A percentile compares a stretch with the other conserved stretches of the same genome.
Conservation (phyloP, 2,888 invertebrate genomes). For the Troides aeacus region DNA sequence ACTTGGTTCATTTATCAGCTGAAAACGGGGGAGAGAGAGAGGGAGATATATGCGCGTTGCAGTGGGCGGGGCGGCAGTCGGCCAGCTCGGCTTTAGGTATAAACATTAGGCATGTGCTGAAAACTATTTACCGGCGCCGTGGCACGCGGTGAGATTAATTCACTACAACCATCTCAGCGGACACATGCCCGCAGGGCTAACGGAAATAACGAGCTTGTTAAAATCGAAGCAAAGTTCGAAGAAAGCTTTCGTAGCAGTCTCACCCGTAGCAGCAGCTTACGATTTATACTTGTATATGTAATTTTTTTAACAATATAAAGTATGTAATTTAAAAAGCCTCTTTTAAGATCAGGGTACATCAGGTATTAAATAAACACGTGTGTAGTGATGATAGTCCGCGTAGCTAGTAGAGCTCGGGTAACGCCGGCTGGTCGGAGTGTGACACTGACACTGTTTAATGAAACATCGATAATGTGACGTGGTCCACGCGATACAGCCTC, state of each 20-base stretch:
- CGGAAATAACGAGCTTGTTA: too few species aligned
- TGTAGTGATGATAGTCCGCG: too few species aligned
- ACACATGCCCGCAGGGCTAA: too few species aligned
- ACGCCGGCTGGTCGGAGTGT: neutral
- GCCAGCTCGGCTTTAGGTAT: slow-evolving; percentile 27
- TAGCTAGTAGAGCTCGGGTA: neutral
- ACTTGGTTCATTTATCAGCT: slow-evolving; percentile 36
- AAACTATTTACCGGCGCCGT: slow-evolving; percentile 25
- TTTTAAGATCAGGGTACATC: too few species aligned
- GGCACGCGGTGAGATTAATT: slow-evolving; percentile 13
- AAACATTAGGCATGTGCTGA: slow-evolving; percentile 31
- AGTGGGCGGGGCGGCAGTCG: slow-evolving; percentile 53
- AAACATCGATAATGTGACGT: slow-evolving; percentile 6
- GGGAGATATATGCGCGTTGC: slow-evolving; percentile 45
- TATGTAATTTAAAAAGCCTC: too few species aligned
- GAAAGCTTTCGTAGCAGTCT: too few species aligned
- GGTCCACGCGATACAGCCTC: neutral
- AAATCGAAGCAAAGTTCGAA: too few species aligned
- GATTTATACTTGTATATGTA: too few species aligned
- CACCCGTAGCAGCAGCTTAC: too few species aligned
- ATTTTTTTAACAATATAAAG: too few species aligned
- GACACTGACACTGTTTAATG: slow-evolving; percentile 6
- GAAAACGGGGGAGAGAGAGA: slow-evolving; percentile 36
- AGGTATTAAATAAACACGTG: too few species aligned
- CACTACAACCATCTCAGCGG: neutral